Percentiles rank a stretch among this genome's conserved stretches.
Conservation (phyloP, 2,797 vertebrate genomes). For the Bovichtus diacanthus region DNA sequence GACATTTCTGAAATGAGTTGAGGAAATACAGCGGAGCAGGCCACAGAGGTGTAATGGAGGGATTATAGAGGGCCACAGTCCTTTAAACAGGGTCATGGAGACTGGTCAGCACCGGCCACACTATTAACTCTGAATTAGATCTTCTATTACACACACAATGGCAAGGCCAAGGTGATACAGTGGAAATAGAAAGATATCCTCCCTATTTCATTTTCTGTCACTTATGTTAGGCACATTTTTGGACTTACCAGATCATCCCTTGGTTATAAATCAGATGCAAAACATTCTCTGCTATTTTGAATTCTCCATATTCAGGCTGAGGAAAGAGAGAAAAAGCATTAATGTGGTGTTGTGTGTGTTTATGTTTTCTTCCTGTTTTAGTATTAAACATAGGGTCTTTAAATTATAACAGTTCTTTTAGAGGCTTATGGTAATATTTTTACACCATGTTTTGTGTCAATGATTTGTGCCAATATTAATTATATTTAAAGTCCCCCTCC, state of each 20-base stretch:
- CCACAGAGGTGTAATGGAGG: constrained; percentile 45
- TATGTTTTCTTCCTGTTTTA: not conserved
- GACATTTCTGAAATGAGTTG: constrained; percentile 66
- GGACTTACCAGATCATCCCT: constrained; percentile 97
- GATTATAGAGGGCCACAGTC: constrained; percentile 28
- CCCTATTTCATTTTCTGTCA: not conserved
- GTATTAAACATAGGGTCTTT: not conserved
- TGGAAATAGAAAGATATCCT: not conserved
- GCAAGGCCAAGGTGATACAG: constrained; percentile 4
- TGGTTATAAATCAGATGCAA: constrained; percentile 98
- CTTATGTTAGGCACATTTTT: not conserved
- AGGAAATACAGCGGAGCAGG: constrained; percentile 40
- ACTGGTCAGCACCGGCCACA: constrained; percentile 6
- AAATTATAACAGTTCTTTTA: no score
- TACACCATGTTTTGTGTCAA: no score
- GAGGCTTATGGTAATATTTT: no score
- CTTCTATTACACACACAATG: constrained; percentile 28
- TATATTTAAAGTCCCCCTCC: no score
- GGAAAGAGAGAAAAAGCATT: constrained; percentile 31
- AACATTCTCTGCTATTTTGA: constrained; percentile 99
- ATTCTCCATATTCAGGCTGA: constrained; percentile 98
- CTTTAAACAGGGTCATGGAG: constrained; percentile 48
- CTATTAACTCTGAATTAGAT: constrained; percentile 41
- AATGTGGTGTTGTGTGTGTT: not conserved
- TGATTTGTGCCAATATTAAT: no score